Percentiles rank a stretch among this genome's conserved stretches.
Evolutionary conservation across 1,140 invertebrate species (phyloP).

Genomic region (Pseudomyrmex sp.): DNA sequence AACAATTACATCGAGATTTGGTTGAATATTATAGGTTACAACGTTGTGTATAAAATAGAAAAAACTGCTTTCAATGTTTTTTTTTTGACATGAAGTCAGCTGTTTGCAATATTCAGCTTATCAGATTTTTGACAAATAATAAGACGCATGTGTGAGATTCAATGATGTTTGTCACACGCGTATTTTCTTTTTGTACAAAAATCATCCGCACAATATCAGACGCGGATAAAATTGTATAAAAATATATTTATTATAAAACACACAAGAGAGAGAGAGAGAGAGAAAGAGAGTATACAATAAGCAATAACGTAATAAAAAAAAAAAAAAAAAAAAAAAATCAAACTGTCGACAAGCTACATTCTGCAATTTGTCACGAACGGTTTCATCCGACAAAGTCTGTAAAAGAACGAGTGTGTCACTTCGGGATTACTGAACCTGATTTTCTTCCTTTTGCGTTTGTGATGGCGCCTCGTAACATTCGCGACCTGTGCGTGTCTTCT

Average conservation of each 20-base stretch:
- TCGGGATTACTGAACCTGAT: constrained; percentile 76
- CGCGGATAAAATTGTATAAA: background rate
- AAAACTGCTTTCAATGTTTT: background rate
- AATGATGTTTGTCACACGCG: no score
- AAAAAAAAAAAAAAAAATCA: background rate
- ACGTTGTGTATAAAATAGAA: background rate
- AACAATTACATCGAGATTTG: background rate
- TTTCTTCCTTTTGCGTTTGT: constrained; percentile 53
- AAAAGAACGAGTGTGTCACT: constrained; percentile 74
- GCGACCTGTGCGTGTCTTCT: background rate
- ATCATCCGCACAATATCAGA: no score
- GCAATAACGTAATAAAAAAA: no score
- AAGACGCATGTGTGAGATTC: no score
- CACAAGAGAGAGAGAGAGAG: background rate
- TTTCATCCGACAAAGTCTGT: constrained; percentile 58
- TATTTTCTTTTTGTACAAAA: no score
- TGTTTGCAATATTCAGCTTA: background rate
- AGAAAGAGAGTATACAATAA: no score
- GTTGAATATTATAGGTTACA: background rate
- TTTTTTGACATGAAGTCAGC: constrained; percentile 29
- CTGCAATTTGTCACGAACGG: constrained; percentile 23
- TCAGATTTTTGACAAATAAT: background rate
- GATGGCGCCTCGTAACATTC: constrained; percentile 4
- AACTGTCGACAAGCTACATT: background rate
- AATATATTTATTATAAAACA: constrained; percentile 36